Conservation (phyloP, 2,888 invertebrate species). For the Caenorhabditis sinica region DNA sequence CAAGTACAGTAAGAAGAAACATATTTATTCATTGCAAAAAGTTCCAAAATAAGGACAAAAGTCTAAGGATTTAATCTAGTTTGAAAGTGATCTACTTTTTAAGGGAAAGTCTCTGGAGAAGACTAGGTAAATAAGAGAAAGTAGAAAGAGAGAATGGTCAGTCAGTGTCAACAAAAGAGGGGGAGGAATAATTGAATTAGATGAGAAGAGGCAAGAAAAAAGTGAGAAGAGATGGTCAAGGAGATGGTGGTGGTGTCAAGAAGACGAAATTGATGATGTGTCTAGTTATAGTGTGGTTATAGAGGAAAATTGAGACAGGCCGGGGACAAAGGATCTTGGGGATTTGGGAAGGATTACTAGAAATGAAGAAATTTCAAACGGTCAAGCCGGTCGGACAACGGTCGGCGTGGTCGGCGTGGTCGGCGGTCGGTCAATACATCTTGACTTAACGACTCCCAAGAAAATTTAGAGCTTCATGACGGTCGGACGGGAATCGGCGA, state of each 20-base stretch:
- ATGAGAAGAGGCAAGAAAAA: background rate
- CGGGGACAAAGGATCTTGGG: background rate
- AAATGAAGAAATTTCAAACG: background rate
- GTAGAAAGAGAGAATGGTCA: background rate
- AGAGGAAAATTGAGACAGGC: background rate
- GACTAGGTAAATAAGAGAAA: slow-evolving; percentile 7
- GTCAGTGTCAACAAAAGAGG: background rate
- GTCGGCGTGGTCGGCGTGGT: too few relatives aligned
- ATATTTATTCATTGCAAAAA: background rate
- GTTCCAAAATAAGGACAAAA: too few relatives aligned
- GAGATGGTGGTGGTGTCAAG: slow-evolving; percentile 14
- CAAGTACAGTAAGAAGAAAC: background rate
- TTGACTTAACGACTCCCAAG: too few relatives aligned
- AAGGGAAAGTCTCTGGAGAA: too few relatives aligned
- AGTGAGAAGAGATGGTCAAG: slow-evolving; percentile 32
- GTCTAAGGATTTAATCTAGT: too few relatives aligned
- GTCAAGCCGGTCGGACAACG: too few relatives aligned
- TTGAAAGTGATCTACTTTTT: too few relatives aligned
- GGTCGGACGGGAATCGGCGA: too few relatives aligned
- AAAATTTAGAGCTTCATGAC: too few relatives aligned
- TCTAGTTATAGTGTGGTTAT: slow-evolving; percentile 23
- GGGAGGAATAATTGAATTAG: background rate
- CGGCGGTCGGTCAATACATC: too few relatives aligned
- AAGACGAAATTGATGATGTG: slow-evolving; percentile 4
- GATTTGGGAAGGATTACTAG: background rate